A percentile compares a stretch with the other conserved stretches of the same genome.
phyloP scores from a whole-genome alignment of 1,140 invertebrate genomes.

The Solenopsis fugax region DNA sequence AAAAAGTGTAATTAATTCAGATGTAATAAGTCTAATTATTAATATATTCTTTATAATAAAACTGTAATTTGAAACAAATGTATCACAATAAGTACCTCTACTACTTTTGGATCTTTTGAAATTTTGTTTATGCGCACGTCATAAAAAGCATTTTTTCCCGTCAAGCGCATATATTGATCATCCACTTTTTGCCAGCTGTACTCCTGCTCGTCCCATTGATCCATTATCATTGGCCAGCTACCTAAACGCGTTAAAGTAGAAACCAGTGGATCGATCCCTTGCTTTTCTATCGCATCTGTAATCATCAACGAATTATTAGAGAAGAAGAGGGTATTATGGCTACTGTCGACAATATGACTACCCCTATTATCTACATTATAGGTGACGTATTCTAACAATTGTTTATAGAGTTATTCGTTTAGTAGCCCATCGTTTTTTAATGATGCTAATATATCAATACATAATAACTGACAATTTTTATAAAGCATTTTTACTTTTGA shows the following conservation, averaged over 20 bases:
- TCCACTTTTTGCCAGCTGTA: constrained; percentile 76
- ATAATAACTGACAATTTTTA: no score
- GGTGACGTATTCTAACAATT: no score
- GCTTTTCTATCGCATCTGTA: constrained; percentile 57
- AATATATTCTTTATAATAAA: not conserved
- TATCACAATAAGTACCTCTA: not conserved
- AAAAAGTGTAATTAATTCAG: no score
- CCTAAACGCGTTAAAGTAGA: constrained; percentile 71
- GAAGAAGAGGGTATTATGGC: no score
- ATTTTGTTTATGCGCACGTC: not conserved
- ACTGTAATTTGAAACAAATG: not conserved
- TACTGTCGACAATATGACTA: no score
- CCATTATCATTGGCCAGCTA: constrained; percentile 78
- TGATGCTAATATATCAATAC: no score
- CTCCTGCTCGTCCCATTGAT: constrained; percentile 67
- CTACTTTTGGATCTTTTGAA: not conserved
- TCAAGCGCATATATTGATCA: constrained; percentile 67
- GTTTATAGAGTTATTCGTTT: no score
- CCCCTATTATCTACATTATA: no score
- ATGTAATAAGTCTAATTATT: not conserved
- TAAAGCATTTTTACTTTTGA: no score
- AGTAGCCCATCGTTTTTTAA: no score
- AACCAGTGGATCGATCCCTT: constrained; percentile 66
- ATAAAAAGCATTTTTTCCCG: constrained; percentile 63
- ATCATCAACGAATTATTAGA: not conserved